phyloP scores from a whole-genome alignment of 1,140 invertebrate species.

The Drosophila seguyi region DNA sequence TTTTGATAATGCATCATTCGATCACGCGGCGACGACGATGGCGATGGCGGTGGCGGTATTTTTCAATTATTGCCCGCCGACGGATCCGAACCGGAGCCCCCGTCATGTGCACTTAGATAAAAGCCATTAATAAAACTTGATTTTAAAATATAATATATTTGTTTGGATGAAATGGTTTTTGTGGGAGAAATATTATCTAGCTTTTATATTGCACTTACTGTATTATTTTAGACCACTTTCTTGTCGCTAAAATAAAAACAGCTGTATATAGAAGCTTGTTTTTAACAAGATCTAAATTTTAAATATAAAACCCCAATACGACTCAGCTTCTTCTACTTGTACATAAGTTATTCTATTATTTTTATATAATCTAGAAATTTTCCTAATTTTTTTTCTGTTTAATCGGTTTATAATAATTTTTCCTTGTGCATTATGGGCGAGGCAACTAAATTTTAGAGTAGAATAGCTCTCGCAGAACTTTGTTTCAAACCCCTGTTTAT shows the following conservation, averaged over 20 bases:
- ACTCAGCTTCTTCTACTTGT: not conserved
- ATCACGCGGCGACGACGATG: slow-evolving; percentile 33
- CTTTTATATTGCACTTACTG: too few species aligned
- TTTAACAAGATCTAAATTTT: not conserved
- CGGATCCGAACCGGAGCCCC: slow-evolving; percentile 8
- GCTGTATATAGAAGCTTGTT: not conserved
- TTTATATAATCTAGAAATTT: not conserved
- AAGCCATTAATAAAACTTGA: not conserved
- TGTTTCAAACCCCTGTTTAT: slow-evolving; percentile 43
- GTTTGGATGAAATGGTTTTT: too few species aligned
- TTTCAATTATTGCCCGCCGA: slow-evolving; percentile 34
- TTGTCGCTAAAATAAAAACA: too few species aligned
- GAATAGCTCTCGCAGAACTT: slow-evolving; percentile 26
- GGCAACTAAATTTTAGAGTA: slow-evolving; percentile 8
- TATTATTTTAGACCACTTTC: too few species aligned
- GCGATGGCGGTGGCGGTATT: slow-evolving; percentile 36
- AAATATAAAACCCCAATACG: not conserved
- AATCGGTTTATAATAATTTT: not conserved
- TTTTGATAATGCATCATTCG: slow-evolving; percentile 52
- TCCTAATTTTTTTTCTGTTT: not conserved
- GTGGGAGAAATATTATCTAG: not conserved
- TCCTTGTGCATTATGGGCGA: slow-evolving; percentile 11
- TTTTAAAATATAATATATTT: not conserved
- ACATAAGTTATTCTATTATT: not conserved
- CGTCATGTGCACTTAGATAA: slow-evolving; percentile 26